phyloP scores from a whole-genome alignment of 2,797 vertebrate species.

The Trachops cirrhosus region DNA sequence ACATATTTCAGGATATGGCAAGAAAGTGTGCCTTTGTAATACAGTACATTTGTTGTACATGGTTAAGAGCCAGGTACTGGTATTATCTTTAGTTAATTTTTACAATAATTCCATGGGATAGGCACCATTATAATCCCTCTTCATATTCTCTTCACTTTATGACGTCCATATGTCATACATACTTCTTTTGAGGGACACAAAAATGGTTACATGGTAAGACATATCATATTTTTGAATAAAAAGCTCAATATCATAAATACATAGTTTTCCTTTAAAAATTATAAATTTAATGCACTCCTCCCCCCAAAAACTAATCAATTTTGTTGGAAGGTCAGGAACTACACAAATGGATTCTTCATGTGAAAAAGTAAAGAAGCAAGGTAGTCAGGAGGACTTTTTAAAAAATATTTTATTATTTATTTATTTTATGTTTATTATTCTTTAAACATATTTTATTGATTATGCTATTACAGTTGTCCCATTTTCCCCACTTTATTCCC shows the following conservation, averaged over 20 bases:
- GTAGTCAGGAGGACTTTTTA: background rate
- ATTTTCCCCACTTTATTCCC: too few relatives aligned
- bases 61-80: background rate
- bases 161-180: background rate
- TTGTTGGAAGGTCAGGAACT: background rate
- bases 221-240: background rate
- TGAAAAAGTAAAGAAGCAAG: constrained; percentile 1
- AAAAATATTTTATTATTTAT: too few relatives aligned
- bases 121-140: background rate
- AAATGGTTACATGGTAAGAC: background rate
- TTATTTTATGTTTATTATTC: too few relatives aligned
- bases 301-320: background rate
- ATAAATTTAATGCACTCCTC: background rate
- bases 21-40: constrained; percentile 47
- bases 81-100: constrained; percentile 5
- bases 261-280: background rate
- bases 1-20: constrained; percentile 13
- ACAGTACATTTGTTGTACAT: background rate
- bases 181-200: background rate
- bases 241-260: background rate
- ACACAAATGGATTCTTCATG: background rate
- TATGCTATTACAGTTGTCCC: too few relatives aligned
- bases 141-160: background rate
- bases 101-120: background rate
- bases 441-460: too few relatives aligned